Evolutionary conservation across 2,113 vertebrate genomes (phyloP).

Genomic region (Solea senegalensis): DNA sequence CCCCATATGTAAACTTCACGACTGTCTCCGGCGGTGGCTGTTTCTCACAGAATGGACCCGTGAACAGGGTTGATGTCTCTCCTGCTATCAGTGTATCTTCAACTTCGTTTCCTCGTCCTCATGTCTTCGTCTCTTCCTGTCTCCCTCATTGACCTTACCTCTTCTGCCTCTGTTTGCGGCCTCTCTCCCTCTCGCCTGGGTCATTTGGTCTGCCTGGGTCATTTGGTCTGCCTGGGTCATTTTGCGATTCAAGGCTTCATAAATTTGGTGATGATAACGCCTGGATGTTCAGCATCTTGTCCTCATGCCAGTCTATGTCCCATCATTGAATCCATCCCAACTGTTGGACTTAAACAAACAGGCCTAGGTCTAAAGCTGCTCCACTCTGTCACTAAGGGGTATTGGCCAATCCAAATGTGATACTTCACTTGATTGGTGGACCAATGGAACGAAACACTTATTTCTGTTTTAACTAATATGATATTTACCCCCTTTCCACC

Average conservation of each 20-base stretch:
- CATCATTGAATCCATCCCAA: conserved; percentile 77
- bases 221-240: conserved; percentile 74
- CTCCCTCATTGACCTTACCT: conserved; percentile 77
- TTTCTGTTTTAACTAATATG: conserved; percentile 35
- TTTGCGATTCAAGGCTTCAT: conserved; percentile 72
- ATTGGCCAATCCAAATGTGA: conserved; percentile 77
- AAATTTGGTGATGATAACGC: conserved; percentile 69
- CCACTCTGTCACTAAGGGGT: conserved; percentile 80
- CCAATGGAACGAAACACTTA: conserved; percentile 22
- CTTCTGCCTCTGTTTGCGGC: conserved; percentile 76
- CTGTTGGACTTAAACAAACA: conserved; percentile 70
- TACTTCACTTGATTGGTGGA: conserved; percentile 54
- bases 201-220: conserved; percentile 76
- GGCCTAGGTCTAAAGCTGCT: conserved; percentile 77
- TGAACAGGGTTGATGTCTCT: conserved; percentile 75
- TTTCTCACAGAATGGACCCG: conserved; percentile 77
- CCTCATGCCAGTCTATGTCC: conserved; percentile 79
- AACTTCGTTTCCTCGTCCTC: conserved; percentile 72
- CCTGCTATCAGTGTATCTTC: conserved; percentile 75
- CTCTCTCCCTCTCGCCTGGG: conserved; percentile 72
- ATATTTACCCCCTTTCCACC: conserved; percentile 18
- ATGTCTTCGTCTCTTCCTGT: conserved; percentile 77
- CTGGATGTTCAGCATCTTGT: conserved; percentile 81
- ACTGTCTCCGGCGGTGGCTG: conserved; percentile 80
- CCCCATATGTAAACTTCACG: conserved; percentile 77